Conservation (phyloP, 2,797 vertebrate genomes). For the Sylvia borin region DNA sequence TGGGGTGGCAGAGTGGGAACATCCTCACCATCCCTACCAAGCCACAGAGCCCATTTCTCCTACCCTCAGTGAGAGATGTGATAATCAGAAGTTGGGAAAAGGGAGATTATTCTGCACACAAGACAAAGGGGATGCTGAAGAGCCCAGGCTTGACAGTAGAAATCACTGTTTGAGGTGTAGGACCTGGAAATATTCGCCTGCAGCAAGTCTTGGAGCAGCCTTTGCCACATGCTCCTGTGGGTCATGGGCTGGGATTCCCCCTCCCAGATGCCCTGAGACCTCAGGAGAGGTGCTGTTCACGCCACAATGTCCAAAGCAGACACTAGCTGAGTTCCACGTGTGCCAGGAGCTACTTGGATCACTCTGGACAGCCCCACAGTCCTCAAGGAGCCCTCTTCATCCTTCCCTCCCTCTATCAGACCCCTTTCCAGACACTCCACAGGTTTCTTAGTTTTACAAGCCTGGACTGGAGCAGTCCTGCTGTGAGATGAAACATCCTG, state of each 20-base stretch:
- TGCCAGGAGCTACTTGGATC: neutral
- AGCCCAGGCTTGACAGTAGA: neutral
- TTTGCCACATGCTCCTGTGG: neutral
- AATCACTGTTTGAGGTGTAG: rapidly evolving
- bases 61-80: neutral
- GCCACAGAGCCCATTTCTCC: neutral
- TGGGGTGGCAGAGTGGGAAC: neutral
- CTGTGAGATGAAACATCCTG: neutral
- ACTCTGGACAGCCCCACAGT: neutral
- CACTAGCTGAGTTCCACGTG: rapidly evolving
- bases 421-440: neutral
- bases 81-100: neutral
- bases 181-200: neutral
- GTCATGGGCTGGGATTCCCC: neutral
- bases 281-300: neutral
- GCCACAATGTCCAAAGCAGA: neutral
- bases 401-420: neutral
- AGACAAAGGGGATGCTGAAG: neutral
- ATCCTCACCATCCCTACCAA: neutral
- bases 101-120: neutral
- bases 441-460: neutral
- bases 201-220: neutral
- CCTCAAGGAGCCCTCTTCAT: neutral
- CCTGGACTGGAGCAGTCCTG: neutral
- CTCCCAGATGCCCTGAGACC: neutral